Conservation (phyloP, 2,888 invertebrate genomes). For the Erebia epiphron region DNA sequence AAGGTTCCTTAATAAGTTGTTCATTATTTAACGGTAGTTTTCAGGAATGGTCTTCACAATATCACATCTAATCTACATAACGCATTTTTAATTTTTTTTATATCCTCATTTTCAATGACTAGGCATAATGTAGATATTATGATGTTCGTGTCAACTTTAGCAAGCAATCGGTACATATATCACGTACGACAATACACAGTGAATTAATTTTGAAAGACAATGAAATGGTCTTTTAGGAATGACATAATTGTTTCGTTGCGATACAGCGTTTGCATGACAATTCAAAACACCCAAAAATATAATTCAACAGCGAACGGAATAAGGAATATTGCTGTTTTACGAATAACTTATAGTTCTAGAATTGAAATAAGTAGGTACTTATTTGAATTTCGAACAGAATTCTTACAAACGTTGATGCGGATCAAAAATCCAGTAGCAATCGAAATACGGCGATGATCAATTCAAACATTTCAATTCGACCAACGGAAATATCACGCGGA, state of each 20-base stretch:
- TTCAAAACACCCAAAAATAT: constrained; percentile 22
- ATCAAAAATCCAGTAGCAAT: constrained; percentile 75
- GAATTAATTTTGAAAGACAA: constrained; percentile 34
- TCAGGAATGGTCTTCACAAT: background rate
- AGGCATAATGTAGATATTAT: background rate
- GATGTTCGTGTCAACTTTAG: constrained; percentile 10
- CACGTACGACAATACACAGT: constrained; percentile 48
- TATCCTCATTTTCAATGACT: constrained; percentile 1
- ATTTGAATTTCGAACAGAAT: too few relatives aligned
- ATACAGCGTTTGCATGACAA: constrained; percentile 27
- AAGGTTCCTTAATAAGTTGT: background rate
- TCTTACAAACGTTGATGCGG: constrained; percentile 50
- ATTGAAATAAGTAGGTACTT: constrained; percentile 16
- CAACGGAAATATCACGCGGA: constrained; percentile 80
- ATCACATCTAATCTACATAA: background rate
- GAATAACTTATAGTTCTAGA: constrained; percentile 37
- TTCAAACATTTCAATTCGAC: constrained; percentile 72
- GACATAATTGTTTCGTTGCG: constrained; percentile 31
- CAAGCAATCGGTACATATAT: constrained; percentile 48
- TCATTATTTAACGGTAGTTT: background rate
- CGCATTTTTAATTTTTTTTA: background rate
- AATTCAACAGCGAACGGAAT: constrained; percentile 13
- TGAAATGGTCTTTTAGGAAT: constrained; percentile 32
- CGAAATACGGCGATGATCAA: constrained; percentile 63
- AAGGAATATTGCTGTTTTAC: constrained; percentile 25